phyloP scores from a whole-genome alignment of 2,797 vertebrate genomes.

The Iguana delicatissima region DNA sequence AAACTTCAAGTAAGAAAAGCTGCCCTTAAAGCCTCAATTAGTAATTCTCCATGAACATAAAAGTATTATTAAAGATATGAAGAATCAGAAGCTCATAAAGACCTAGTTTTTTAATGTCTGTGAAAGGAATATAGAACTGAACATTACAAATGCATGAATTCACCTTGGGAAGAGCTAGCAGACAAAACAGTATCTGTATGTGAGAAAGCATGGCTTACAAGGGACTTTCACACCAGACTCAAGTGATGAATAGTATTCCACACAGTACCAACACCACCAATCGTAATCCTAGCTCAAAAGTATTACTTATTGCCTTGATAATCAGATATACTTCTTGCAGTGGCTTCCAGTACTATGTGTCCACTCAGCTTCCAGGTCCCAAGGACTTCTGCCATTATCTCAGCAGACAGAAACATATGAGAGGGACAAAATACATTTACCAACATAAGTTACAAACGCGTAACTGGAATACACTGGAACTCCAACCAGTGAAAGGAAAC shows the following conservation, averaged over 20 bases:
- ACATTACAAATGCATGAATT: neutral
- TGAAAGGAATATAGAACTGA: neutral
- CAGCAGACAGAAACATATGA: too few species aligned
- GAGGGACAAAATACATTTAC: too few species aligned
- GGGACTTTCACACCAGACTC: neutral
- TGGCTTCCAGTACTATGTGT: too few species aligned
- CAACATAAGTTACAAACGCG: too few species aligned
- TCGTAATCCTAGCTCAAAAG: neutral
- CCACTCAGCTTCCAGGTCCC: too few species aligned
- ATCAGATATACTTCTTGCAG: neutral
- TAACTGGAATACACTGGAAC: too few species aligned
- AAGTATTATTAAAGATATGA: conserved; percentile 14
- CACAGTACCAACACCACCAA: neutral
- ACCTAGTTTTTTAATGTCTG: neutral
- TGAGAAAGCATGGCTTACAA: neutral
- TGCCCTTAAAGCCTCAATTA: conserved; percentile 15
- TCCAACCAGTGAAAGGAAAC: too few species aligned
- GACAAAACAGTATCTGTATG: neutral
- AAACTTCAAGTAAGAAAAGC: conserved; percentile 29
- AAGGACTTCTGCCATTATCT: too few species aligned
- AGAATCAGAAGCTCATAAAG: conserved; percentile 3
- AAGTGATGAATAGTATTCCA: neutral
- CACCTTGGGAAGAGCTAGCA: neutral
- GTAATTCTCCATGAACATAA: conserved; percentile 19
- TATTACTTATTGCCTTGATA: neutral